Conservation (phyloP, 1,140 invertebrate genomes). For the Venturia canescens region DNA sequence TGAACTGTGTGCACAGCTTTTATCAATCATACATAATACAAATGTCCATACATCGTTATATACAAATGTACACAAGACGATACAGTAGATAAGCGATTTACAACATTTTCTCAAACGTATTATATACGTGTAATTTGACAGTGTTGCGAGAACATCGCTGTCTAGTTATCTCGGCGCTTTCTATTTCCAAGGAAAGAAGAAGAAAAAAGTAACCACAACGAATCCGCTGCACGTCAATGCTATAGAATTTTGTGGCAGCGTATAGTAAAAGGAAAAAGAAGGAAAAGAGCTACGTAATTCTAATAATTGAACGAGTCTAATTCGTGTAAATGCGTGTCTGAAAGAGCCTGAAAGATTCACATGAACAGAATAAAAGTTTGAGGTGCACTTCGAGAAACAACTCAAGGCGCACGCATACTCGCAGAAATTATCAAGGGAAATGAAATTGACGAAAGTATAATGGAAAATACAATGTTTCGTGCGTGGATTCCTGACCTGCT, state of each 20-base stretch:
- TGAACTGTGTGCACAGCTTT: conserved; percentile 37
- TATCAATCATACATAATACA: conserved; percentile 40
- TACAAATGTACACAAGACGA: background rate
- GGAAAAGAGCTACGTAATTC: conserved; percentile 8
- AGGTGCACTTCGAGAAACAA: background rate
- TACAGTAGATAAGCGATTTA: conserved; percentile 12
- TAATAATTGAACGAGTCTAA: background rate
- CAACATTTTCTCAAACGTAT: conserved; percentile 9
- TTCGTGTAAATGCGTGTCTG: background rate
- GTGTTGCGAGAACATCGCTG: background rate
- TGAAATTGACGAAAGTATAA: no score
- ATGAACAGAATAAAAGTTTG: background rate
- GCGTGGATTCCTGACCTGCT: no score
- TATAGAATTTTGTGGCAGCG: background rate
- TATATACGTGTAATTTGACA: background rate
- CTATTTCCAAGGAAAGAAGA: conserved; percentile 12
- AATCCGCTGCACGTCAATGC: conserved; percentile 15
- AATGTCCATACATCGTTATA: background rate
- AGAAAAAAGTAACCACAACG: background rate
- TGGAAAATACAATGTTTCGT: no score
- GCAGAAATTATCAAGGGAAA: no score
- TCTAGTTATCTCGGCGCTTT: conserved; percentile 8
- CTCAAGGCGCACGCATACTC: no score
- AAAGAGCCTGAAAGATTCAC: background rate
- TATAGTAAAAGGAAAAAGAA: background rate